Base-by-base conservation (phyloP, 2,888 invertebrate genomes). In the Rhingia rostrata region DNA sequence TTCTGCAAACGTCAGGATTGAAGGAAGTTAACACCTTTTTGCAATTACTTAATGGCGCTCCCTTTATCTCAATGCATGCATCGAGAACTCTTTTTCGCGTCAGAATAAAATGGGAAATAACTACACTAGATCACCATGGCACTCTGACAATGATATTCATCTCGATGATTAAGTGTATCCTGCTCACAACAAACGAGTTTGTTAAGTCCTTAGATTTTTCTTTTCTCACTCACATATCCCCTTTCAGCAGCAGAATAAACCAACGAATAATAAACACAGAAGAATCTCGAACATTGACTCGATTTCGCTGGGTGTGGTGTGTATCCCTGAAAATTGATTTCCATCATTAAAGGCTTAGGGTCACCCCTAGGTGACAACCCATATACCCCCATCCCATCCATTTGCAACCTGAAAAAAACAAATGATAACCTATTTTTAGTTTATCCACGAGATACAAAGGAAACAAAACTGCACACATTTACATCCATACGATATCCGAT, bases 401-500 rank as follows among this genome's bases (percentile, higher is more conserved):
- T 58, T 41, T 9, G 60, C 14, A 66, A 70, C 53, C 51, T 60
- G 61, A 61, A 61, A 63, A 66, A 83, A 83, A 83, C 78, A 78
- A 83, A 83, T 83, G 83, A 63, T 73, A 69, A 58, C 67, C 83
- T 63, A 78, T 83, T 83, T 77, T 75, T 78, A 72, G 73, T 73
- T 63, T 78, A 78, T 61, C 78, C 72, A 73, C 43, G 58, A 56
- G 63, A 78, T 78, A 83, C 63, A 78, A 78, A 60, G 77, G 41
- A 32, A 66, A 64, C 35, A 39, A 51, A 53, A 70, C 69, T 54
- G 41, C 33, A 56, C 49, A 37, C 43, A 67, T 33, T 67, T 69
- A 75, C 81, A 47, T 39, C 14, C 63, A 45, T 33, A 54, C 39
- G 32, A 53, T 43, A 14, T 41, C 58, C 58, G 69, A 75, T 81